phyloP scores from a whole-genome alignment of 1,140 invertebrate genomes.

The Pseudomyrmex sp. region DNA sequence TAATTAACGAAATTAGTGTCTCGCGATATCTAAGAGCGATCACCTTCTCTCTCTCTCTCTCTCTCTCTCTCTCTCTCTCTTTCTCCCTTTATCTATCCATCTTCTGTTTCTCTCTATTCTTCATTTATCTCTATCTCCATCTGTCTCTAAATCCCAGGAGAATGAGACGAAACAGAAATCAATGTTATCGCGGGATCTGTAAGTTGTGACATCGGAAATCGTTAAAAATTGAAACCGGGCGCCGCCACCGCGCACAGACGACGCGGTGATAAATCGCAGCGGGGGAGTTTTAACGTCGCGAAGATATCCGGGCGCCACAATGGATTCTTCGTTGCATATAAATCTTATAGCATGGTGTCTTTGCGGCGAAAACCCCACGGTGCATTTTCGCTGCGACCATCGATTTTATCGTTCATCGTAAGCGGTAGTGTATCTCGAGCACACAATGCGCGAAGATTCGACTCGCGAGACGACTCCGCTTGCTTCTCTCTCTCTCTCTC shows the following conservation, averaged over 20 bases:
- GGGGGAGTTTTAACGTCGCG: background rate
- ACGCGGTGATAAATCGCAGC: slow-evolving; percentile 29
- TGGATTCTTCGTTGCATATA: slow-evolving; percentile 53
- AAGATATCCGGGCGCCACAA: slow-evolving; percentile 28
- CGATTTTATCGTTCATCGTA: slow-evolving; percentile 42
- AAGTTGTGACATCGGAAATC: slow-evolving; percentile 38
- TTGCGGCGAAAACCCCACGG: slow-evolving; percentile 18
- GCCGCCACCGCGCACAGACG: background rate
- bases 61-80: too few species aligned
- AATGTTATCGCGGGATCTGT: background rate
- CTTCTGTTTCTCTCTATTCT: too few species aligned
- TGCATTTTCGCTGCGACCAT: slow-evolving; percentile 35
- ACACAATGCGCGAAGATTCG: slow-evolving; percentile 51
- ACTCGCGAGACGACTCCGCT: slow-evolving; percentile 17
- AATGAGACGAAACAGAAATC: background rate
- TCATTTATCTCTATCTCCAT: too few species aligned
- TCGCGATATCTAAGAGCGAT: too few species aligned
- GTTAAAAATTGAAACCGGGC: slow-evolving; percentile 44
- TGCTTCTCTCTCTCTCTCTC: background rate
- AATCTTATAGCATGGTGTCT: slow-evolving; percentile 46
- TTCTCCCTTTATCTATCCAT: too few species aligned
- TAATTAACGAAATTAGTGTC: too few species aligned
- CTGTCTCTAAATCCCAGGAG: background rate
- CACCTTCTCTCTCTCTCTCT: too few species aligned
- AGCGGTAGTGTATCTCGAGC: slow-evolving; percentile 28